Percentiles rank a stretch among this genome's conserved stretches.
Evolutionary conservation across 1,140 invertebrate genomes (phyloP).

Genomic region (Drosophila tristis): DNA sequence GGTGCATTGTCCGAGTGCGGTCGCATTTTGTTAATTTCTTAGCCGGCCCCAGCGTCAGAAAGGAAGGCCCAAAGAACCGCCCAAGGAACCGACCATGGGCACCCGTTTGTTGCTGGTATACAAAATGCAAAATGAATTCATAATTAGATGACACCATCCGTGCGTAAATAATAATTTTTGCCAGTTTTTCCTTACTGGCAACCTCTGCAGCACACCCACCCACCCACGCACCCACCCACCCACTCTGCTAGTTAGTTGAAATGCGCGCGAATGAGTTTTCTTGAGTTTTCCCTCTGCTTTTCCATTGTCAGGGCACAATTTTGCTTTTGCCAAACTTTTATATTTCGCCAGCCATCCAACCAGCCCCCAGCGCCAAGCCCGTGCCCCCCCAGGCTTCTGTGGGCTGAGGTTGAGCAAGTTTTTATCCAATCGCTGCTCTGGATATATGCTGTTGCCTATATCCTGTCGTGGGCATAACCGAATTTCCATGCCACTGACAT

Average conservation of each 20-base stretch:
- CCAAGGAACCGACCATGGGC: neutral
- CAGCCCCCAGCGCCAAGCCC: constrained; percentile 11
- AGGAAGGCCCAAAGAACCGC: constrained; percentile 53
- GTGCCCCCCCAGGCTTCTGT: constrained; percentile 15
- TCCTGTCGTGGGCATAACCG: neutral
- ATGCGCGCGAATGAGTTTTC: constrained; percentile 78
- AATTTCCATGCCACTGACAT: neutral
- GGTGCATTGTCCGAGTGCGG: constrained; percentile 75
- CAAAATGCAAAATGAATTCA: constrained; percentile 84
- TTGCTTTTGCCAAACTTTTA: constrained; percentile 64
- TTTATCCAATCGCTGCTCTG: constrained; percentile 50
- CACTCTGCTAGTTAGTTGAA: constrained; percentile 75
- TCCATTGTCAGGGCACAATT: constrained; percentile 69
- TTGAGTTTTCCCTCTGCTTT: constrained; percentile 52
- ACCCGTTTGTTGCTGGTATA: constrained; percentile 43
- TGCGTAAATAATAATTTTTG: constrained; percentile 84
- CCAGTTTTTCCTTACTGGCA: constrained; percentile 47
- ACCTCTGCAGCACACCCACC: neutral
- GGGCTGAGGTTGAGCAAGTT: constrained; percentile 68
- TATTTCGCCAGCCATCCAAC: constrained; percentile 51
- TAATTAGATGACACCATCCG: constrained; percentile 85
- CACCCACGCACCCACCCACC: constrained; percentile 14
- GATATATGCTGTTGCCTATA: constrained; percentile 8
- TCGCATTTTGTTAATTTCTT: constrained; percentile 70
- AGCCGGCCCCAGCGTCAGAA: constrained; percentile 34